Conservation (phyloP, 2,797 vertebrate species). For the Chrysocyon brachyurus region DNA sequence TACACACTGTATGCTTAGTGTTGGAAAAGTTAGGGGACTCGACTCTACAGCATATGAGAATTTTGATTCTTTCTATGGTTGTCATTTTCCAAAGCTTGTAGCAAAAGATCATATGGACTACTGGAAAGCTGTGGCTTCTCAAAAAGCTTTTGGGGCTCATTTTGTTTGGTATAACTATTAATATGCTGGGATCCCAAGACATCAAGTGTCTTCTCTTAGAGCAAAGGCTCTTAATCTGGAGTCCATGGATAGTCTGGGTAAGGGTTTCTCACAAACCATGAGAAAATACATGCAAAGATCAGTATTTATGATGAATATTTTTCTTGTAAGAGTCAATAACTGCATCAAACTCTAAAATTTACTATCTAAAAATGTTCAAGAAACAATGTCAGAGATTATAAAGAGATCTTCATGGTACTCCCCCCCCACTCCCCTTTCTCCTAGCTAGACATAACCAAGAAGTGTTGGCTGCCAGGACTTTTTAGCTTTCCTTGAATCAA, state of each 20-base stretch:
- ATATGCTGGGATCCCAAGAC: neutral
- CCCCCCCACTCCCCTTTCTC: neutral
- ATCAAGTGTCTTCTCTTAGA: neutral
- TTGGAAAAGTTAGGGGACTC: no score
- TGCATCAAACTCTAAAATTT: constrained; percentile 17
- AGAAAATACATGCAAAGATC: constrained; percentile 9
- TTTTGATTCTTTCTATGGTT: neutral
- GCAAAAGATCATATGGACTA: neutral
- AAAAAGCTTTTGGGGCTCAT: neutral
- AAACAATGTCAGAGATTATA: neutral
- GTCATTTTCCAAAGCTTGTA: neutral
- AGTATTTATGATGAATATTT: constrained; percentile 9
- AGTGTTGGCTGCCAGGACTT: neutral
- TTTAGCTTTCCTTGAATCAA: constrained; percentile 33
- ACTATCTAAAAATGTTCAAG: constrained; percentile 11
- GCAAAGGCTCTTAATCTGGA: neutral
- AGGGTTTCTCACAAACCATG: neutral
- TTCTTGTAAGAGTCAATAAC: constrained; percentile 28
- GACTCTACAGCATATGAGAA: neutral
- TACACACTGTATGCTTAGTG: neutral
- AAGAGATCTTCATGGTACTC: neutral
- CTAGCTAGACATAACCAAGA: neutral
- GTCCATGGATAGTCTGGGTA: neutral
- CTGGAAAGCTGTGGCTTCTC: neutral
- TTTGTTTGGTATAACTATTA: constrained; percentile 9